A percentile compares a stretch with the other conserved stretches of the same genome.
phyloP scores from a whole-genome alignment of 1,140 invertebrate species.

The Eupeodes corollae region DNA sequence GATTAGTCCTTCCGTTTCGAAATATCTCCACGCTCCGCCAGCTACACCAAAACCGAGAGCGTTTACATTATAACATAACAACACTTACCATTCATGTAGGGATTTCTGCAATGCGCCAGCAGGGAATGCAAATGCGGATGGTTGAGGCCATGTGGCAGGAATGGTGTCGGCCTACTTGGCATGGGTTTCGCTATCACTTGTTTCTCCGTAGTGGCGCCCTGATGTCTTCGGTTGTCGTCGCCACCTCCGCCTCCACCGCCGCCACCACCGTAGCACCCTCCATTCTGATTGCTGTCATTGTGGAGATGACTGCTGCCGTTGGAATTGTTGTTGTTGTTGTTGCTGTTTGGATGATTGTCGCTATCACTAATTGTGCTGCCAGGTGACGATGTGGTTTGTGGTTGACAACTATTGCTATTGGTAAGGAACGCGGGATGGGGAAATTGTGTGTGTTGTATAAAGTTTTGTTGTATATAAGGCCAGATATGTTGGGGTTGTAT shows the following conservation, averaged over 20 bases:
- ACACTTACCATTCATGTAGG: conserved; percentile 43
- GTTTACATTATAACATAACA: neutral
- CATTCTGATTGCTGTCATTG: conserved; percentile 13
- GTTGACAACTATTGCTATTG: conserved; percentile 36
- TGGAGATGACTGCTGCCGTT: conserved; percentile 9
- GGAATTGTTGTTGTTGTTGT: conserved; percentile 6
- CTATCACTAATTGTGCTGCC: conserved; percentile 38
- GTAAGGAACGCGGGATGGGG: conserved; percentile 29
- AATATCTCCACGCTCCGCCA: neutral
- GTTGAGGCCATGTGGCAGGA: conserved; percentile 40
- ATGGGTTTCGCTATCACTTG: conserved; percentile 43
- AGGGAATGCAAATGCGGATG: conserved; percentile 38
- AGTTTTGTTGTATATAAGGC: conserved; percentile 39
- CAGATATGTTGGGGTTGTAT: conserved; percentile 39
- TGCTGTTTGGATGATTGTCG: conserved; percentile 31
- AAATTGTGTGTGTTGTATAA: conserved; percentile 28
- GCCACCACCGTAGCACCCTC: conserved; percentile 7
- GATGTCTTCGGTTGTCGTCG: conserved; percentile 35
- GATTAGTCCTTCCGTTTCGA: no score
- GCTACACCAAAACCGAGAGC: neutral
- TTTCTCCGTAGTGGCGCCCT: conserved; percentile 14
- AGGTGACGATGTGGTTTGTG: conserved; percentile 35
- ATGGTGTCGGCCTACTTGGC: conserved; percentile 41
- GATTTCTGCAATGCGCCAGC: conserved; percentile 42
- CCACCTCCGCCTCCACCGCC: conserved; percentile 22